These are phyloP conservation scores for Salmo trutta DNA, from an alignment of 2,797 vertebrate genomes.

Conservation along the genomic window DNA sequence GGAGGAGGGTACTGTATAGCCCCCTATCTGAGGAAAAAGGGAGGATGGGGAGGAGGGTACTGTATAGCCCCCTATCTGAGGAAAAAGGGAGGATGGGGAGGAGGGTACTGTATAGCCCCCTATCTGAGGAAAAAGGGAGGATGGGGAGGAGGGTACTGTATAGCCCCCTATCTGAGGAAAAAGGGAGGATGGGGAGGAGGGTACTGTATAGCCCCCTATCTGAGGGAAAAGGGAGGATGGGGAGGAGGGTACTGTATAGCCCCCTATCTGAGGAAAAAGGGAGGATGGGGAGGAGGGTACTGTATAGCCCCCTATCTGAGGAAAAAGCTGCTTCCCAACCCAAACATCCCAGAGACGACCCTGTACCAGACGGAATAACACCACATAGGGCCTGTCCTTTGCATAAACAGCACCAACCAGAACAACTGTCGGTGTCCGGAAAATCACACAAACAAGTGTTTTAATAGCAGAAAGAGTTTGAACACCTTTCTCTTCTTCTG, in stretches of 20 bases:
- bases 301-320: neutral
- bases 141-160: neutral
- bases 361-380: neutral
- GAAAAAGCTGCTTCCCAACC: neutral
- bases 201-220: neutral
- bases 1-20: neutral
- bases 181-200: slow-evolving; percentile 1
- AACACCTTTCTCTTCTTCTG: neutral
- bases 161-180: neutral
- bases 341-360: neutral
- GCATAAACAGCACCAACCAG: neutral
- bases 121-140: too few species aligned
- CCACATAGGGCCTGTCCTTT: too few species aligned
- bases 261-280: too few species aligned
- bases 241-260: neutral
- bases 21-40: too few species aligned
- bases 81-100: neutral
- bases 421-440: neutral
- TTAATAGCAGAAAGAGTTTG: neutral
- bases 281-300: neutral
- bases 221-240: too few species aligned
- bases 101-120: neutral
- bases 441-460: neutral
- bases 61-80: neutral
- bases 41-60: neutral